Conservation (phyloP, 53 echinoderm and acorn worm species). For the Echinarachnius parma region DNA sequence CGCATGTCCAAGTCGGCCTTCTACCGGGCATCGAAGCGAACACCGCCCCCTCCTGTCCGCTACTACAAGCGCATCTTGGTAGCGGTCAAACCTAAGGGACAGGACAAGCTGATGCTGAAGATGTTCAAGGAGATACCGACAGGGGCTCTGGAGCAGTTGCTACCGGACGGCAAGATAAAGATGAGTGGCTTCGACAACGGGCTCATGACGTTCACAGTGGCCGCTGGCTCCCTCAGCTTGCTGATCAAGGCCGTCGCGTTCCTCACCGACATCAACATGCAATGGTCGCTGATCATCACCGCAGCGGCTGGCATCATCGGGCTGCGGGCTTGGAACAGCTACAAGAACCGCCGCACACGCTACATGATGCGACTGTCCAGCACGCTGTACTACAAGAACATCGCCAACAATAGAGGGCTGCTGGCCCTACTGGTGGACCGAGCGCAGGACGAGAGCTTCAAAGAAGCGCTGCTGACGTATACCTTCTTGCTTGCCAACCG, state of each 20-base stretch:
- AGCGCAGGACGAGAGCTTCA: slow-evolving; percentile 93
- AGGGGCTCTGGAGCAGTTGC: slow-evolving; percentile 82
- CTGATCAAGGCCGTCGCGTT: slow-evolving; percentile 74
- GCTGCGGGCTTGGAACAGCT: slow-evolving; percentile 85
- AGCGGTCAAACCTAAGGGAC: slow-evolving; percentile 86
- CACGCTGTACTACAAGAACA: slow-evolving; percentile 93
- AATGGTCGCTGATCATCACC: slow-evolving; percentile 86
- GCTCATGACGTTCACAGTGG: slow-evolving; percentile 59
- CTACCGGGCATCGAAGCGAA: slow-evolving; percentile 68
- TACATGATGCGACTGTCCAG: slow-evolving; percentile 87
- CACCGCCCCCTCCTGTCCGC: slow-evolving; percentile 73
- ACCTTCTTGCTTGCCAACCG: slow-evolving; percentile 81
- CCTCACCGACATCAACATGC: slow-evolving; percentile 77
- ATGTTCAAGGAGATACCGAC: slow-evolving; percentile 99
- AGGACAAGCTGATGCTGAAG: slow-evolving; percentile 85
- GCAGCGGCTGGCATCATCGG: slow-evolving; percentile 73
- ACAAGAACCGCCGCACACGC: slow-evolving; percentile 88
- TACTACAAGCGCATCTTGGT: slow-evolving; percentile 94
- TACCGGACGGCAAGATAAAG: slow-evolving; percentile 92
- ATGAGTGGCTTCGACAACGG: slow-evolving; percentile 91
- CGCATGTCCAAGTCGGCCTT: slow-evolving; percentile 51
- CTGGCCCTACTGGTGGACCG: slow-evolving; percentile 88
- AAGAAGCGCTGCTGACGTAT: slow-evolving; percentile 84
- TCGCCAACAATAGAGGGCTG: slow-evolving; percentile 92
- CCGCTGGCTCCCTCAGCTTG: slow-evolving; percentile 70